Base-by-base conservation (phyloP, 2,797 vertebrate genomes). In the Muraenolepis orangiensis region DNA sequence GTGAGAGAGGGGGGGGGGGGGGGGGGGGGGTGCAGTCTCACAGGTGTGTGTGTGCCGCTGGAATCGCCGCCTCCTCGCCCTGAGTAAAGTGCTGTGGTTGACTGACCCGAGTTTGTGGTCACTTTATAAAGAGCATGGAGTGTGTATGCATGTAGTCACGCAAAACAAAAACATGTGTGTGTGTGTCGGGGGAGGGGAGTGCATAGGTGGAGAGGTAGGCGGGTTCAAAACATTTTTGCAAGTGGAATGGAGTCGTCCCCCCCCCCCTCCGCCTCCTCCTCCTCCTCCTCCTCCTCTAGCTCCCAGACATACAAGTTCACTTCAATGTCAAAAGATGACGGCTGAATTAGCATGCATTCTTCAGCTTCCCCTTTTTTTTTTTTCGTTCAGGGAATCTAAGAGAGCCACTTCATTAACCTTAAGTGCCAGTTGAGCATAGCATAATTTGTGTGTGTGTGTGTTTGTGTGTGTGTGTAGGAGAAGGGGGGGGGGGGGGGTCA, bases 121-220 rank as follows among this genome's bases (percentile, higher is more conserved):
- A 66, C 76, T 76, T 84, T 64, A 26, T 30, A 67, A 89, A 89
- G 87, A 87, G 85, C 86, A 86, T 83, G 87, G 87, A 91, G 88
- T 89, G 87, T 81, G 80, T 90, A 26, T 64, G 57, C 10, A 74
- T 84, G 88, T 87, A 86, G 84, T 88, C 85, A 90, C 85, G 87
- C 88, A 90, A 80, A 80, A 70, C 74, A 16, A 40, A 70, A 12
- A 70, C 26, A 75, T 72, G 79, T 76, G 86, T 84, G 84, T 86
- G 57, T 64, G 51, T 61, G 51, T 23, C 10, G 1, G n/a, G n/a
- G 7, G 78, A 83, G 90, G 84, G 86, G 78, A 84, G 90, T 91
- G 91, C 89, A 86, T 78, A 86, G 82, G 88, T 89, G 90, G 87
- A 91, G 89, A 92, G 90, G 91, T 92, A 91, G 90, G 89, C 90